Base-by-base conservation (phyloP, 2,888 invertebrate species). In the Thymelicus sylvestris region DNA sequence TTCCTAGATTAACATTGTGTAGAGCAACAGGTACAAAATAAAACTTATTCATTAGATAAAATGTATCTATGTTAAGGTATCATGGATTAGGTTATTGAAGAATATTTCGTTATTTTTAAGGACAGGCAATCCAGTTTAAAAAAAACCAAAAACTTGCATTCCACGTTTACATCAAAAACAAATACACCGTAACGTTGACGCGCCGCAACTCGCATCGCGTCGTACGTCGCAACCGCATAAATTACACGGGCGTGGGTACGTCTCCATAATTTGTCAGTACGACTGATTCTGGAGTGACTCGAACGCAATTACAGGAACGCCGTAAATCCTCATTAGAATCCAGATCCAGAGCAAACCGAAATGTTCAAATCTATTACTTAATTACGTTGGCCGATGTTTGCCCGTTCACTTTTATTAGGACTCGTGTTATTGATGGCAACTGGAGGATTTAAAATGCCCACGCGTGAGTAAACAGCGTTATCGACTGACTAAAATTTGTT, bases 271-370 rank as follows among this genome's bases (percentile, higher is more conserved):
- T 63, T 73, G 65, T 71, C 66, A 62, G 48, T 48, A 44, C 67
- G 64, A 44, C 5, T 39, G 19, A 64, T 19, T 66, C 31, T 57
- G 67, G 63, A 63, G 73, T 60, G 67, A 55, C 66, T 59, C 19
- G 66, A 62, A 65, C 68, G 52, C 57, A 61, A 67, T 67, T 67
- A 60, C 44, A 19, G 38, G 12, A 31, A 41, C 64, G 72, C 74
- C 73, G 80, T 85, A 84, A 85, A 83, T 84, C 75, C 78, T 82
- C 80, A 84, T 84, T 82, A 84, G 77, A 81, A 72, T 66, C 64
- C 70, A 59, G 60, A 72, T 66, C 64, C 71, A 59, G 60, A 59
- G 65, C 62, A 48, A 67, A 67, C 69, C 73, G 65, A 71, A 73
- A 77, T 75, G 76, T 74, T 78, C 76, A 74, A 78, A 78, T 79